Conservation (phyloP, 2,797 vertebrate genomes). For the Capromys pilorides region DNA sequence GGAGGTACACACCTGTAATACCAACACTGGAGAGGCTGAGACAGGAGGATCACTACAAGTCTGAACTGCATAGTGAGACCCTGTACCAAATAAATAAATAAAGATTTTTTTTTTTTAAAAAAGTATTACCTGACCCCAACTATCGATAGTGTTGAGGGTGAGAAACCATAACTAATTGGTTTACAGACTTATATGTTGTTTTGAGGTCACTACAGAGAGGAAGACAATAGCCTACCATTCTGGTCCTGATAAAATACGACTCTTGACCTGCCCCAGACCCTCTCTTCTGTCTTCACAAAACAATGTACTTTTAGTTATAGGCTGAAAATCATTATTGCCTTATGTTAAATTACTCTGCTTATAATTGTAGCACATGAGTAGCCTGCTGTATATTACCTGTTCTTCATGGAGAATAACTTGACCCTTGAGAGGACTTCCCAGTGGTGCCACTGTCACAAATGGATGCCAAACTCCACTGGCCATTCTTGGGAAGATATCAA, state of each 20-base stretch:
- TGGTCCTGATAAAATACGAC: background rate
- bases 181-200: background rate
- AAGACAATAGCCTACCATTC: background rate
- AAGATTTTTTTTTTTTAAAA: no score
- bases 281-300: background rate
- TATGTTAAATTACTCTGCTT: background rate
- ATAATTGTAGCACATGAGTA: background rate
- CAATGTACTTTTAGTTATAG: background rate
- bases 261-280: background rate
- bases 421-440: slow-evolving; percentile 92
- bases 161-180: background rate
- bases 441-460: slow-evolving; percentile 91
- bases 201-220: background rate
- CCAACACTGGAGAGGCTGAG: no score
- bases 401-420: slow-evolving; percentile 97
- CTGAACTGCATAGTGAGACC: no score
- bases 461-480: slow-evolving; percentile 94
- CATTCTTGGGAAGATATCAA: slow-evolving; percentile 94
- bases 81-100: no score
- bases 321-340: background rate
- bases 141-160: background rate
- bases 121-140: background rate
- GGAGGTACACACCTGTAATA: no score
- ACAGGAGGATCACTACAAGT: no score
- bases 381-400: slow-evolving; percentile 87